A percentile compares a stretch with the other conserved stretches of the same genome.
Conservation (phyloP, 2,113 vertebrate genomes). For the Lutjanus erythropterus region DNA sequence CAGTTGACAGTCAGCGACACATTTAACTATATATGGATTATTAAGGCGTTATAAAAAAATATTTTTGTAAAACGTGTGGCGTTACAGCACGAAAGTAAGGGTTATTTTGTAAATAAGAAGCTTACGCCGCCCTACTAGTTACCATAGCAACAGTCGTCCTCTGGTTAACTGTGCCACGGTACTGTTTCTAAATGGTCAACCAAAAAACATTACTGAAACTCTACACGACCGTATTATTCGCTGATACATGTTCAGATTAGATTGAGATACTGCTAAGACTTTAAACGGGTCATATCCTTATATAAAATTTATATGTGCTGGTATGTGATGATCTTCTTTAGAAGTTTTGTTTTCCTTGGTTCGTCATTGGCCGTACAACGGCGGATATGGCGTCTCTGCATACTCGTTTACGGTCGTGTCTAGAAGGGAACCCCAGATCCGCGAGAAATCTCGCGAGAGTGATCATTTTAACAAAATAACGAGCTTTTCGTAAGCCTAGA, state of each 20-base stretch:
- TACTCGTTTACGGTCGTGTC: no score
- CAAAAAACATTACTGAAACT: background rate
- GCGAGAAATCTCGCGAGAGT: no score
- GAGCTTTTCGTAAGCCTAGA: no score
- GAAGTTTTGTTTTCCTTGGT: background rate
- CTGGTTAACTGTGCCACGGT: constrained; percentile 56
- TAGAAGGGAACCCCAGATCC: no score
- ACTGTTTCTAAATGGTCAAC: constrained; percentile 50
- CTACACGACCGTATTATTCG: accelerated
- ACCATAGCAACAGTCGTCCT: constrained; percentile 32
- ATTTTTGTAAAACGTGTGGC: accelerated
- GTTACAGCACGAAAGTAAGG: background rate
- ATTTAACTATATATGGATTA: background rate
- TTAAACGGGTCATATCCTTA: accelerated
- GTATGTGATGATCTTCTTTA: background rate
- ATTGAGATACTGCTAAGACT: accelerated
- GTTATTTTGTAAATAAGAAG: background rate
- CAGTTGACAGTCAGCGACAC: accelerated
- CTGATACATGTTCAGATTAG: background rate
- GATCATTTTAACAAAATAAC: no score
- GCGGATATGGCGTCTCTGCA: background rate
- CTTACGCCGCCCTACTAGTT: background rate
- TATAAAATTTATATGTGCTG: accelerated
- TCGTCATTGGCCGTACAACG: constrained; percentile 16
- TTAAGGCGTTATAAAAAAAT: accelerated